Conservation (phyloP, 2,113 vertebrate genomes). For the Notothenia rossii region DNA sequence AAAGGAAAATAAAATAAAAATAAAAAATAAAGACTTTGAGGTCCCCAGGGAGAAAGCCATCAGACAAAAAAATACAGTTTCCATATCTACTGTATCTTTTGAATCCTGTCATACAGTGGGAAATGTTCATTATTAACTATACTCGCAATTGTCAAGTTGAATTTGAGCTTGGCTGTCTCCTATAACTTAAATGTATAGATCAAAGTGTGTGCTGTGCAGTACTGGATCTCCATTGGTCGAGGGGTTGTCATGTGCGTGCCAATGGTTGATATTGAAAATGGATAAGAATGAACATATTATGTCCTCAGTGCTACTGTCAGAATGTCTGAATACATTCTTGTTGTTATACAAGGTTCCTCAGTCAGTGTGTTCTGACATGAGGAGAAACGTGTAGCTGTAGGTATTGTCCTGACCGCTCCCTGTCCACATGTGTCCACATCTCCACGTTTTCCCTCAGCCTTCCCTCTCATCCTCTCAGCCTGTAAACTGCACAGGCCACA, state of each 20-base stretch:
- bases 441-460: conserved; percentile 72
- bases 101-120: background rate
- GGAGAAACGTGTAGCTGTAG: background rate
- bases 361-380: background rate
- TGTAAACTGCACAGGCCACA: conserved; percentile 67
- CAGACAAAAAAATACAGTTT: background rate
- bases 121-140: background rate
- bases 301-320: background rate
- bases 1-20: no score
- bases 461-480: conserved; percentile 73
- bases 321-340: background rate
- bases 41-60: background rate
- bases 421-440: conserved; percentile 36
- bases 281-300: background rate
- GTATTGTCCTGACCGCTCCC: conserved; percentile 6
- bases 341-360: background rate
- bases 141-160: background rate
- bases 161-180: background rate
- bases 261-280: background rate
- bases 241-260: background rate
- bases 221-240: background rate
- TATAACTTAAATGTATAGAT: background rate
- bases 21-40: no score
- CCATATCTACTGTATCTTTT: background rate
- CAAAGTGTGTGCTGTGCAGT: background rate